Percentiles rank a stretch among this genome's conserved stretches.
These are phyloP conservation scores for Myoxocephalus aenaeus DNA, from an alignment of 2,797 vertebrate genomes.

Conservation along the genomic window DNA sequence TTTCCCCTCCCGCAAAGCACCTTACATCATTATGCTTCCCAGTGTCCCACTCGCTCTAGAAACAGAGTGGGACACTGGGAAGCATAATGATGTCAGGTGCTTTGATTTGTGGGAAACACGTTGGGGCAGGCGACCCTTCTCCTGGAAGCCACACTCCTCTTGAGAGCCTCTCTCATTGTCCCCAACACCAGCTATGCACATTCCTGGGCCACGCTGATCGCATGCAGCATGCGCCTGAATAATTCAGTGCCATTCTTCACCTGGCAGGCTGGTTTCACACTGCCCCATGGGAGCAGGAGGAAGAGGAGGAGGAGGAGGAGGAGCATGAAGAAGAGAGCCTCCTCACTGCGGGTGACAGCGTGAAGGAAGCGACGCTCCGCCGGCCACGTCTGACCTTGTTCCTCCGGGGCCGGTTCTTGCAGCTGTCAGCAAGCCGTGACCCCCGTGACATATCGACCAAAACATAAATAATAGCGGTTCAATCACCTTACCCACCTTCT, in stretches of 20 bases:
- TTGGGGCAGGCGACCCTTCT: background rate
- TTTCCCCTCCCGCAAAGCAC: background rate
- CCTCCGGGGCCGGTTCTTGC: conserved; percentile 53
- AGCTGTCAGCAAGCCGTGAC: conserved; percentile 74
- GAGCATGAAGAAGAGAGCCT: conserved; percentile 20
- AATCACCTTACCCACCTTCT: conserved; percentile 19
- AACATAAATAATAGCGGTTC: conserved; percentile 74
- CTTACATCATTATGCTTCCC: background rate
- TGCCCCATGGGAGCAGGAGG: conserved; percentile 45
- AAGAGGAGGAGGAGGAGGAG: background rate
- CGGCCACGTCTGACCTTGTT: conserved; percentile 72
- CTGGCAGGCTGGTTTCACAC: conserved; percentile 65
- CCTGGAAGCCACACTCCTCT: conserved; percentile 5
- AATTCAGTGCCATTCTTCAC: conserved; percentile 77
- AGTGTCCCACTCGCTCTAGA: background rate
- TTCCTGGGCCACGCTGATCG: conserved; percentile 59
- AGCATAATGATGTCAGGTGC: no score
- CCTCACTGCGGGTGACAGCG: conserved; percentile 62
- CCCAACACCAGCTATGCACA: conserved; percentile 47
- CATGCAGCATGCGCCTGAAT: conserved; percentile 76
- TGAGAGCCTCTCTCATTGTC: conserved; percentile 49
- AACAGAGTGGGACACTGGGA: no score
- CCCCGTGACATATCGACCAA: conserved; percentile 73
- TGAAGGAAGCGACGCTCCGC: conserved; percentile 40
- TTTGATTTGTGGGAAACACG: no score